Evolutionary conservation across 2,797 vertebrate species (phyloP).

Genomic region (Typhlichthys subterraneus): DNA sequence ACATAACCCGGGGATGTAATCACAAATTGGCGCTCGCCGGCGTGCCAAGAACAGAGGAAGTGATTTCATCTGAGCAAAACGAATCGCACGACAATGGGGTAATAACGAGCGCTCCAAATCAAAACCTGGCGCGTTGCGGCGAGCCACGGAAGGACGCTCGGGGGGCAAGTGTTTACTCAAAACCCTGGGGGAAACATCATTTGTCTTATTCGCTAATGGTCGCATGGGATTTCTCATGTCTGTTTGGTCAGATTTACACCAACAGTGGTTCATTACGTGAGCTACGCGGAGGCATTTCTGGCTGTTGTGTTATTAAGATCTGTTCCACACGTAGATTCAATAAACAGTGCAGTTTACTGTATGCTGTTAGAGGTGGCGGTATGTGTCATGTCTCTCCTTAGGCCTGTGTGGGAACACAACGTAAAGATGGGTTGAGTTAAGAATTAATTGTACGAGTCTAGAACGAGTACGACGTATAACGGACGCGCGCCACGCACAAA

Average conservation of each 20-base stretch:
- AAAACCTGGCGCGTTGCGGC: conserved; percentile 71
- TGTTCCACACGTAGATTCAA: too few relatives aligned
- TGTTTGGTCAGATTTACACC: not conserved
- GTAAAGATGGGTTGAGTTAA: conserved; percentile 18
- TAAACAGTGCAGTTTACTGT: too few relatives aligned
- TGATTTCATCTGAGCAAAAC: conserved; percentile 84
- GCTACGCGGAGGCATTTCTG: too few relatives aligned
- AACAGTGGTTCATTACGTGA: too few relatives aligned
- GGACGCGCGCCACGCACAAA: conserved; percentile 12
- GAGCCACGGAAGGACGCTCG: conserved; percentile 44
- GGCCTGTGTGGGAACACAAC: conserved; percentile 38
- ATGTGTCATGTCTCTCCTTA: conserved; percentile 28
- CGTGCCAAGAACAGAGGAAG: conserved; percentile 75
- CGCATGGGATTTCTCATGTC: conserved; percentile 18
- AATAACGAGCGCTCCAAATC: conserved; percentile 78
- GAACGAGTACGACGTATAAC: not conserved
- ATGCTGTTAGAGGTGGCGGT: conserved; percentile 1
- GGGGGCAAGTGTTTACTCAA: conserved; percentile 29
- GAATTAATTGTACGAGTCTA: not conserved
- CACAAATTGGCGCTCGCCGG: conserved; percentile 70
- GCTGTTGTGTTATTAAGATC: too few relatives aligned
- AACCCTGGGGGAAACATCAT: conserved; percentile 20
- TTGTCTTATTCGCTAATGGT: conserved; percentile 26
- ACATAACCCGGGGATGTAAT: conserved; percentile 78
- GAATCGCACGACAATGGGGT: conserved; percentile 73